Evolutionary conservation across 1,140 invertebrate species (phyloP).

Genomic region (Scaptomyza hsui): DNA sequence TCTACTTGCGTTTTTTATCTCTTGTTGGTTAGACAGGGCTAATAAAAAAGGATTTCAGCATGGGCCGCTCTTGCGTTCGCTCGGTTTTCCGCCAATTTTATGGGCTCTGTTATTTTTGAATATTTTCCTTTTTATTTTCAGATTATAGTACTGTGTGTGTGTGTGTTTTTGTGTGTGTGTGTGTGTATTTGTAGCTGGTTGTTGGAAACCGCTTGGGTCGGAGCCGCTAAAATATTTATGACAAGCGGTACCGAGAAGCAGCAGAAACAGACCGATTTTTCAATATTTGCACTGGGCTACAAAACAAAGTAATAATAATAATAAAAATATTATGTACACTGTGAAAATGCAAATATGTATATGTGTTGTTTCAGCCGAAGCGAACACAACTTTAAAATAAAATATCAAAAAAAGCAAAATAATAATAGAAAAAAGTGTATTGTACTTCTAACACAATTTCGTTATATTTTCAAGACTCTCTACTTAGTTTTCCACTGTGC

Average conservation of each 20-base stretch:
- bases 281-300: slow-evolving; percentile 55
- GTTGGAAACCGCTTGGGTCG: slow-evolving; percentile 29
- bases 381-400: slow-evolving; percentile 9
- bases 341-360: slow-evolving; percentile 7
- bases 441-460: too few species aligned
- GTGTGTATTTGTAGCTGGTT: slow-evolving; percentile 8
- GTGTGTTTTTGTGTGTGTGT: background rate
- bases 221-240: slow-evolving; percentile 76
- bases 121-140: slow-evolving; percentile 39
- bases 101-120: slow-evolving; percentile 66
- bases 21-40: slow-evolving; percentile 37
- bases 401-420: slow-evolving; percentile 10
- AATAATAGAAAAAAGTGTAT: too few species aligned
- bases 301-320: slow-evolving; percentile 25
- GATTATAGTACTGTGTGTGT: too few species aligned
- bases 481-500: slow-evolving; percentile 3
- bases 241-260: slow-evolving; percentile 52
- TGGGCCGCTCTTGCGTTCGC: slow-evolving; percentile 48
- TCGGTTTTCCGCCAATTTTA: slow-evolving; percentile 71
- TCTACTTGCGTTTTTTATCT: slow-evolving; percentile 36
- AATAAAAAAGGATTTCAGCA: slow-evolving; percentile 73
- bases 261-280: slow-evolving; percentile 56
- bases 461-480: background rate
- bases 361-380: background rate
- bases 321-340: slow-evolving; percentile 1